A percentile compares a stretch with the other conserved stretches of the same genome.
Evolutionary conservation across 2,113 vertebrate genomes (phyloP).

Genomic region (Sprattus sprattus): DNA sequence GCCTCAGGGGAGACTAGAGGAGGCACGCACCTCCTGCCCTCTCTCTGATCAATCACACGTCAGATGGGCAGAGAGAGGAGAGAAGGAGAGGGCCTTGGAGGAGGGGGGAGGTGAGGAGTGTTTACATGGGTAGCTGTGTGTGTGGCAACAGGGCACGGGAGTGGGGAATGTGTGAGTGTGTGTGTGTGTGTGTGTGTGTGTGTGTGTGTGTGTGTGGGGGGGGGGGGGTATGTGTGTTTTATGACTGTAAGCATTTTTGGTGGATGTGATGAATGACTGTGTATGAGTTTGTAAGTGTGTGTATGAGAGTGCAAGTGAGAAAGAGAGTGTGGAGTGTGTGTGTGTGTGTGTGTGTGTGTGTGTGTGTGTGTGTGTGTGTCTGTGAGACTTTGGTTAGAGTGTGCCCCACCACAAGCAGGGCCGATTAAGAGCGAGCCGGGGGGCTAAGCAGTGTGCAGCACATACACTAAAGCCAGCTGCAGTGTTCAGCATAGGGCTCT

Average conservation of each 20-base stretch:
- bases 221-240: not conserved
- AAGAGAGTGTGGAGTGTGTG: not conserved
- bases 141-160: not conserved
- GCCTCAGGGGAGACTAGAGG: not conserved
- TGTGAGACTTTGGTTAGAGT: not conserved
- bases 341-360: not conserved
- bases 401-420: not conserved
- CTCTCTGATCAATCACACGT: conserved; percentile 19
- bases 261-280: not conserved
- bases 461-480: not conserved
- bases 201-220: not conserved
- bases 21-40: not conserved
- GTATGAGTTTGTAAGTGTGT: not conserved
- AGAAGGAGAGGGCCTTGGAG: not conserved
- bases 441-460: not conserved
- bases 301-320: not conserved
- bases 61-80: not conserved
- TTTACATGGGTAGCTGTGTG: not conserved
- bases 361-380: not conserved
- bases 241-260: not conserved
- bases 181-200: not conserved
- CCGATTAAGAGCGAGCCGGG: not conserved
- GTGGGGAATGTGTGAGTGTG: not conserved
- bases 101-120: not conserved
- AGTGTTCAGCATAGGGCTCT: not conserved